A percentile compares a stretch with the other conserved stretches of the same genome.
phyloP scores from a whole-genome alignment of 2,113 vertebrate genomes.

The Labeo catla region DNA sequence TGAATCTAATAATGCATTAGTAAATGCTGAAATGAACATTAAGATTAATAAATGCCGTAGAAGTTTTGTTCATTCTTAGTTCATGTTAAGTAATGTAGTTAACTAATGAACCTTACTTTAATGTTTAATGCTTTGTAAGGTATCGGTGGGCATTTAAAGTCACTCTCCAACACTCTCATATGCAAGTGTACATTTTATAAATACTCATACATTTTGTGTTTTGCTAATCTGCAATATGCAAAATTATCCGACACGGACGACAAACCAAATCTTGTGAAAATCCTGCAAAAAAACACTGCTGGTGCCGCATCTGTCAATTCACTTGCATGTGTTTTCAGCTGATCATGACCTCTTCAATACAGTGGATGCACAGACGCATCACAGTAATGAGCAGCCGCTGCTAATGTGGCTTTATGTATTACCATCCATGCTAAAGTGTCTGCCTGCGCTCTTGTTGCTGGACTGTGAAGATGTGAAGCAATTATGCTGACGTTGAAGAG shows the following conservation, averaged over 20 bases:
- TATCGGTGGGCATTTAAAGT: neutral
- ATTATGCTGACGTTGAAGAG: constrained; percentile 33
- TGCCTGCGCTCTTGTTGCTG: neutral
- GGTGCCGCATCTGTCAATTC: neutral
- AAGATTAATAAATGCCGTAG: too few species aligned
- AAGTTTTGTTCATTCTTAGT: too few species aligned
- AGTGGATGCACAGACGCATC: constrained; percentile 20
- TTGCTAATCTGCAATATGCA: neutral
- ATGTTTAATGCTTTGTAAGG: neutral
- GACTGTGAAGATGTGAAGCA: constrained; percentile 30
- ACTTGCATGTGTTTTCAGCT: neutral
- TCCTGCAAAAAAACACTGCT: neutral
- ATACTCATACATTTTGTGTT: neutral
- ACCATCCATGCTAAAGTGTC: constrained; percentile 1
- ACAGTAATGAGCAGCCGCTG: constrained; percentile 21
- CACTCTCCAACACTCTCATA: neutral
- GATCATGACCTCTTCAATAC: constrained; percentile 7
- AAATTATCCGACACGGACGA: neutral
- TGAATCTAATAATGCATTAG: too few species aligned
- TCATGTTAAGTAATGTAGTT: too few species aligned
- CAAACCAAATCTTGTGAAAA: neutral
- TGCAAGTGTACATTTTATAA: neutral
- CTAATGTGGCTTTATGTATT: constrained; percentile 2
- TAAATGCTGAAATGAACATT: too few species aligned
- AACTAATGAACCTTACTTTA: too few species aligned